A percentile compares a stretch with the other conserved stretches of the same genome.
Evolutionary conservation across 2,113 vertebrate species (phyloP).

Genomic region (Anguilla rostrata): DNA sequence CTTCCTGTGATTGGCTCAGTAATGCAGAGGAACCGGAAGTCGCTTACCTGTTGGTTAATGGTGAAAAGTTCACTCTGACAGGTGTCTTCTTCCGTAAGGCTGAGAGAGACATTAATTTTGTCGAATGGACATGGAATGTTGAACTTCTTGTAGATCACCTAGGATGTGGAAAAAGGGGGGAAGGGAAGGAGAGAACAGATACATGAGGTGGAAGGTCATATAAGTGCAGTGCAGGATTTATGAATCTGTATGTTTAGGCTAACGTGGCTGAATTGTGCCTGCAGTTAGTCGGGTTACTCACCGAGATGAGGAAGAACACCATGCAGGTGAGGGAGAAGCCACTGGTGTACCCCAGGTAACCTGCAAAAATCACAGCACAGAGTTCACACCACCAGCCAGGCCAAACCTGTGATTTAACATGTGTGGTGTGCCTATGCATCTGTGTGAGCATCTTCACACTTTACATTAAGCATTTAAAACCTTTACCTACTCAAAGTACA

Average conservation of each 20-base stretch:
- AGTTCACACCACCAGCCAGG: neutral
- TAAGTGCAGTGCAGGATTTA: neutral
- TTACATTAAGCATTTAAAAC: too few species aligned
- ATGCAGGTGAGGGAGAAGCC: slow-evolving; percentile 85
- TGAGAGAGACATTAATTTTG: slow-evolving; percentile 30
- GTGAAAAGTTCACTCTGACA: slow-evolving; percentile 71
- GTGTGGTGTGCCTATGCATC: too few species aligned
- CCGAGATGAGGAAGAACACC: slow-evolving; percentile 84
- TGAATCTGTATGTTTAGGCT: neutral
- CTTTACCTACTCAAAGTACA: too few species aligned
- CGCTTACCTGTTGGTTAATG: slow-evolving; percentile 74
- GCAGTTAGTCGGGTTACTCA: slow-evolving; percentile 57
- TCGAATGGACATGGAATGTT: slow-evolving; percentile 68
- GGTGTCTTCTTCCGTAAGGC: slow-evolving; percentile 42
- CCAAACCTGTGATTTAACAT: neutral
- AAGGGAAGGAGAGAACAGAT: neutral
- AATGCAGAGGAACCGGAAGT: neutral
- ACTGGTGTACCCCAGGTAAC: slow-evolving; percentile 85
- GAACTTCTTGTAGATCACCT: slow-evolving; percentile 85
- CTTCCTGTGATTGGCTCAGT: too few species aligned
- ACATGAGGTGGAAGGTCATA: neutral
- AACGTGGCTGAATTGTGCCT: neutral
- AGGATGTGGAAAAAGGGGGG: neutral
- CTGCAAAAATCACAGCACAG: slow-evolving; percentile 50
- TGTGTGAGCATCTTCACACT: too few species aligned